Evolutionary conservation across 2,113 vertebrate genomes (phyloP).

Genomic region (Pomatorhinus ruficollis): DNA sequence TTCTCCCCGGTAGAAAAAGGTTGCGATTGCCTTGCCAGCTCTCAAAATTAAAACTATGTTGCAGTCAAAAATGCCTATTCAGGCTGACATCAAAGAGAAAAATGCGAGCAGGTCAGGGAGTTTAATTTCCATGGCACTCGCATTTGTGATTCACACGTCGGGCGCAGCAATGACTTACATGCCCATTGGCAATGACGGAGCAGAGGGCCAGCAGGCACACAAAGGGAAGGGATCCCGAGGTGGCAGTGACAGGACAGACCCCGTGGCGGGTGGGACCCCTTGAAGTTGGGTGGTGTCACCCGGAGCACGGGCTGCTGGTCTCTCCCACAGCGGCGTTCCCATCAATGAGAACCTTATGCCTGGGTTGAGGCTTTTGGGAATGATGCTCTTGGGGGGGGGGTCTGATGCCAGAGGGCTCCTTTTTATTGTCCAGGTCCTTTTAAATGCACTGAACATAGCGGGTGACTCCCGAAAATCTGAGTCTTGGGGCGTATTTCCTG

Average conservation of each 20-base stretch:
- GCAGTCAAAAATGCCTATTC: constrained; percentile 69
- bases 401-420: background rate
- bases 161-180: constrained; percentile 58
- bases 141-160: constrained; percentile 61
- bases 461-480: background rate
- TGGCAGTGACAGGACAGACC: background rate
- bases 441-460: background rate
- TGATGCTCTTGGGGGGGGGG: background rate
- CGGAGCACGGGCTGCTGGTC: background rate
- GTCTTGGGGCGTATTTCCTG: background rate
- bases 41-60: constrained; percentile 56
- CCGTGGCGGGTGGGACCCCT: background rate
- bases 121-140: constrained; percentile 70
- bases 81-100: constrained; percentile 66
- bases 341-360: background rate
- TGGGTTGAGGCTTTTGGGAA: background rate
- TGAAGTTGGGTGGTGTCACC: background rate
- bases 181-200: constrained; percentile 61
- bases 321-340: background rate
- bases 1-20: constrained; percentile 18
- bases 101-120: constrained; percentile 61
- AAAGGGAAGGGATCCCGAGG: constrained; percentile 5
- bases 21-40: constrained; percentile 33
- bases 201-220: constrained; percentile 31
- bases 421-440: background rate